Evolutionary conservation across 2,113 vertebrate species (phyloP), one percentile per base, ranked within the genome.

Genomic region (Geococcyx californianus): DNA sequence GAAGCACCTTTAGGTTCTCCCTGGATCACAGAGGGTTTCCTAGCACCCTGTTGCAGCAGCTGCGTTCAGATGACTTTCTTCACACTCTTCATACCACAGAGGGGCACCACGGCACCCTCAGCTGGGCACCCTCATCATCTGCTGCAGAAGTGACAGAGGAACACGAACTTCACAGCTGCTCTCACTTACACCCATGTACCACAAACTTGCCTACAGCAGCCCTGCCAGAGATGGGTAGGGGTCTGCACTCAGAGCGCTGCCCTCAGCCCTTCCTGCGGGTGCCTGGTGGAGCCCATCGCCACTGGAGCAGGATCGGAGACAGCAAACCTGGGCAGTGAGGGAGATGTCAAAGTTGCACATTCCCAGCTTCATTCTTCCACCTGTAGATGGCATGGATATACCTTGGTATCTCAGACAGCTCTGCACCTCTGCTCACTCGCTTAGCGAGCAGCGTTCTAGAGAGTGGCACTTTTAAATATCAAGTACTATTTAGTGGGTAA

Each of bases 371-470:
- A 93, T 62, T 38, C 74, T 95, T 84, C 95, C 60, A 94, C 87
- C 92, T 94, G 90, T 91, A 97, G 90, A 93, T 97, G 85, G 74
- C 96, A 97, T 95, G 84, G 74, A 66, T 75, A 80, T 36, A 81
- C 89, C 83, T 97, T 36, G 38, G 36, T 85, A 95, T 92, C 91
- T 84, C 55, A 1, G 29, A 40, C 95, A 85, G 67, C 38, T 76
- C 83, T 55, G 45, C 83, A n/a, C 68, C 64, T 89, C 76, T 52
- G 56, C 64, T 94, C 68, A 0, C 42, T 83, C 20, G 66, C 70
- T 89, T 14, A 36, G 62, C 7, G 63, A 79, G 94, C 63, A 60
- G 70, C 4, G 6, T 62, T 67, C 47, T 59, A 24, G 42, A 73
- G n/a, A 86, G 59, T 45, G 64, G 24, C 54, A 49, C 49, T 90